Percentiles rank a stretch among this genome's conserved stretches.
phyloP scores from a whole-genome alignment of 2,888 invertebrate genomes.

The Eristalinus sepulchralis region DNA sequence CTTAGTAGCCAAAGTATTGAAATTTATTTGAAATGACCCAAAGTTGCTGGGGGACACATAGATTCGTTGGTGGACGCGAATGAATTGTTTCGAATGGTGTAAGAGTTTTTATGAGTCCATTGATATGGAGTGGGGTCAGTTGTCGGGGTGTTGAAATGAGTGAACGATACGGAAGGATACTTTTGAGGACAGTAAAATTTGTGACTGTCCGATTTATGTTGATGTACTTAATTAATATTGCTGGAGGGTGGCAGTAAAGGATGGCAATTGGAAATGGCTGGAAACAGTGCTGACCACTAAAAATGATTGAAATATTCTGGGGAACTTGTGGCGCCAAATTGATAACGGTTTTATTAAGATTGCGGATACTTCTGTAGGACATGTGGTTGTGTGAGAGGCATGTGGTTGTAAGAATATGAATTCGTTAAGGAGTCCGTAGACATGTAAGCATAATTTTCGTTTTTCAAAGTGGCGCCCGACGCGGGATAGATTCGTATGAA shows the following conservation, averaged over 20 bases:
- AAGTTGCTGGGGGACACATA: background rate
- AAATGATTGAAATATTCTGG: background rate
- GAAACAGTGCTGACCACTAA: background rate
- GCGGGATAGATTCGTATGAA: too few species aligned
- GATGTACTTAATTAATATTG: background rate
- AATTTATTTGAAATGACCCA: constrained; percentile 19
- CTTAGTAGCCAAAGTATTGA: constrained; percentile 12
- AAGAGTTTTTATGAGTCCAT: background rate
- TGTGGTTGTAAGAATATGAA: too few species aligned
- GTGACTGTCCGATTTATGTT: background rate
- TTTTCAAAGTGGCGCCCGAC: too few species aligned
- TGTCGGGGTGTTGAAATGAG: background rate
- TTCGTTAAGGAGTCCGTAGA: too few species aligned
- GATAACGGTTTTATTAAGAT: background rate
- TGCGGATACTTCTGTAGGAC: background rate
- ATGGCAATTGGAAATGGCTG: background rate
- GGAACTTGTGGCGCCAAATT: background rate
- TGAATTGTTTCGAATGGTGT: background rate
- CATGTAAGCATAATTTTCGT: too few species aligned
- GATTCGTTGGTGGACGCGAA: background rate
- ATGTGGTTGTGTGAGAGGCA: too few species aligned
- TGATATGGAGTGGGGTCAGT: background rate
- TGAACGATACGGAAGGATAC: background rate
- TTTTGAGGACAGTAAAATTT: background rate
- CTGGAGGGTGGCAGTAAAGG: background rate